Evolutionary conservation across 37 sponge, comb jelly and placozoan genomes (phyloP), one percentile per base, ranked within the genome.

Genomic region (Dysidea cf. avara): DNA sequence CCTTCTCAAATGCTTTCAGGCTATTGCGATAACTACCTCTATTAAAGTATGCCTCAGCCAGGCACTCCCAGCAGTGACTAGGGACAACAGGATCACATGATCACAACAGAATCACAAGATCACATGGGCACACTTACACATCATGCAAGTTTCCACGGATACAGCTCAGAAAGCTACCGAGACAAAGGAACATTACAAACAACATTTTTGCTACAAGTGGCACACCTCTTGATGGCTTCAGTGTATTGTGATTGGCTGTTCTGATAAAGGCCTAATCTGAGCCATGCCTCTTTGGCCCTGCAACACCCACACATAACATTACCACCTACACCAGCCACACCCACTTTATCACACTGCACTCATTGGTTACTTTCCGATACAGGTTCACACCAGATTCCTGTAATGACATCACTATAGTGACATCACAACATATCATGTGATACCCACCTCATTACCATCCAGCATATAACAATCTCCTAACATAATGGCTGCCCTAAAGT

Each of bases 51-150:
- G 91, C 87, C 50, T 93, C 91, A 59, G 82, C 94, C 22, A 93
- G 49, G 53, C 91, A 85, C 76, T 93, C 90, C 94, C 94, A 93
- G 35, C 82, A 75, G 21, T 78, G 62, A 30, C 82, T 80, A 52
- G 71, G 4, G 43, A n/a, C 20, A 24, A 54, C 17, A 40, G 33
- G 55, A 18, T 51, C 18, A 36, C 13, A 39, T 65, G 66, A 28
- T 56, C 28, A 56, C 9, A 20, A 7, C 21, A 25, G 59, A 11
- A 57, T 18, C 51, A 49, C 51, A 49, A 13, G 16, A 13, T 18
- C 51, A 49, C 51, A 49, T 16, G 16, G 7, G 29, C 16, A 56
- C 18, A 56, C 81, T 71, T 53, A 84, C 85, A 21, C 37, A 53
- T 80, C 69, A 31, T 17, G 29, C 2, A 52, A n/a, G 24, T 79